Evolutionary conservation across 2,797 vertebrate species (phyloP).

Genomic region (Aphelocoma californica): DNA sequence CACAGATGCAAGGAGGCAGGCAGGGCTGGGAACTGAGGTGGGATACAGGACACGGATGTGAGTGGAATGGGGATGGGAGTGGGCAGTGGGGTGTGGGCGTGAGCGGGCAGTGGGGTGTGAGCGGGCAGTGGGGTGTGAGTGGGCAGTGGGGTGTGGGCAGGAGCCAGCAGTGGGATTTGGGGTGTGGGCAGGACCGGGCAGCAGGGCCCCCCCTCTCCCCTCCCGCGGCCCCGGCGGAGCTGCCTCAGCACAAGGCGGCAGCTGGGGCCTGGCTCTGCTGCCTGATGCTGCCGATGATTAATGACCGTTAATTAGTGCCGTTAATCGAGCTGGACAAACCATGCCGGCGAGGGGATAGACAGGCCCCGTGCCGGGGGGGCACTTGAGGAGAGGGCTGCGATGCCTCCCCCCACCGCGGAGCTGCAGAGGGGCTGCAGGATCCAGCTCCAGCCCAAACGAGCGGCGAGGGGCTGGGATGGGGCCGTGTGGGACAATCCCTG

Average conservation of each 20-base stretch:
- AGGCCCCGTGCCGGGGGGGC: background rate
- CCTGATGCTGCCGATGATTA: conserved; percentile 24
- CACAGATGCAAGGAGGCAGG: accelerated
- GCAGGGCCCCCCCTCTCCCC: background rate
- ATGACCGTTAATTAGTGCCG: conserved; percentile 39
- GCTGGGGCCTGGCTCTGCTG: conserved; percentile 9
- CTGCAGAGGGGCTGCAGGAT: background rate
- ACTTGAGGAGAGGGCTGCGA: background rate
- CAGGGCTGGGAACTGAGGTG: background rate
- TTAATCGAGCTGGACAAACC: conserved; percentile 46
- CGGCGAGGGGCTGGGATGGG: background rate
- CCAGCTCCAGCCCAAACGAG: accelerated
- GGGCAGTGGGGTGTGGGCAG: background rate
- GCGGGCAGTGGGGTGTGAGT: background rate
- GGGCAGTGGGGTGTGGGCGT: background rate
- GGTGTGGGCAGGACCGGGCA: background rate
- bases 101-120: background rate
- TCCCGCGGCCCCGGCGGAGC: background rate
- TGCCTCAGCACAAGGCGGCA: conserved; percentile 7
- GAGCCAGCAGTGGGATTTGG: background rate
- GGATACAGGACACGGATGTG: background rate
- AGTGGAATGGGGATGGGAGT: background rate
- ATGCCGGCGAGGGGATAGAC: background rate
- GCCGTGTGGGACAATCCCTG: background rate
- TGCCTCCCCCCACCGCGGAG: accelerated